A percentile compares a stretch with the other conserved stretches of the same genome.
These are phyloP conservation scores for Halesus radiatus DNA, from an alignment of 1,140 invertebrate genomes.

Conservation along the genomic window DNA sequence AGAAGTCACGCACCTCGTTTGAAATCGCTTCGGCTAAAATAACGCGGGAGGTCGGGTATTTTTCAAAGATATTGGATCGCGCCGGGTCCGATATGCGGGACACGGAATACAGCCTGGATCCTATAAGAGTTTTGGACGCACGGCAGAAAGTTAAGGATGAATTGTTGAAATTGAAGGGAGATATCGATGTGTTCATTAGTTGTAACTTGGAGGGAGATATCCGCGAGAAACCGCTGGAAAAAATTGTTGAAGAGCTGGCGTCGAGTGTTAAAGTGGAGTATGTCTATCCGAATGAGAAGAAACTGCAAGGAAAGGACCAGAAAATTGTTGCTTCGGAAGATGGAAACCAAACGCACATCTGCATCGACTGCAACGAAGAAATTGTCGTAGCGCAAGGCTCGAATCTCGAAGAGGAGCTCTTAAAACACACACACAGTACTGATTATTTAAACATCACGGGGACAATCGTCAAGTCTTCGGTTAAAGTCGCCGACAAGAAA, in stretches of 20 bases:
- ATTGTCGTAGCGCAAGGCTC: background rate
- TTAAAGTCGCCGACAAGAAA: constrained; percentile 12
- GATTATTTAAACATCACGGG: background rate
- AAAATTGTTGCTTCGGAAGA: background rate
- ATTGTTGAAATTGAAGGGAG: constrained; percentile 12
- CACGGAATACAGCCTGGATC: constrained; percentile 39
- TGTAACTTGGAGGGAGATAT: constrained; percentile 42
- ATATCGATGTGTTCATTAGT: constrained; percentile 41
- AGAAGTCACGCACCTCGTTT: constrained; percentile 32
- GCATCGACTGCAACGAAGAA: constrained; percentile 19
- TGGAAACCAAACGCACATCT: background rate
- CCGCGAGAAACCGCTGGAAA: constrained; percentile 1
- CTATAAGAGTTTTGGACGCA: constrained; percentile 27
- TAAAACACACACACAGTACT: background rate
- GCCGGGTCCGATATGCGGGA: constrained; percentile 42
- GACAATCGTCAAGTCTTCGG: background rate
- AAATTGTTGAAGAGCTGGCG: background rate
- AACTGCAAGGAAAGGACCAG: constrained; percentile 25
- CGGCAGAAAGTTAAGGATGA: constrained; percentile 36
- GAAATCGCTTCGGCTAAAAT: constrained; percentile 30
- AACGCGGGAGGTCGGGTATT: constrained; percentile 46
- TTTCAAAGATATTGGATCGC: constrained; percentile 37
- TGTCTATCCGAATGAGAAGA: constrained; percentile 39
- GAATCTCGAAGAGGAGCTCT: background rate
- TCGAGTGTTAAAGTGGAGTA: constrained; percentile 42